phyloP scores from a whole-genome alignment of 2,888 invertebrate species.

The Ditylenchus weischeri region DNA sequence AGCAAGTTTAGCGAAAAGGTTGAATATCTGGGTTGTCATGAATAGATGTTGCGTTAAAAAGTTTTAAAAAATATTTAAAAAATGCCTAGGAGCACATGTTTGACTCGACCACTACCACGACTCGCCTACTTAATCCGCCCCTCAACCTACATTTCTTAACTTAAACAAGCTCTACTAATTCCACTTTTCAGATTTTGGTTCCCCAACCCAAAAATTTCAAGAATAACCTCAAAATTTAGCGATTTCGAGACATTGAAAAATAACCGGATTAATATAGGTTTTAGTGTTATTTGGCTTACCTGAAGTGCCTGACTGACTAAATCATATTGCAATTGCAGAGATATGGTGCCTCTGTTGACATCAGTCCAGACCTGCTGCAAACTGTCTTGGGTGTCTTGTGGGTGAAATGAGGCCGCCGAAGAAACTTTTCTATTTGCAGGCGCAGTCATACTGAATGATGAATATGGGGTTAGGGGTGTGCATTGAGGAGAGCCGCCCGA shows the following conservation, averaged over 20 bases:
- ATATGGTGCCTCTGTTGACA: conserved; percentile 46
- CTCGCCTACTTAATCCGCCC: too few relatives aligned
- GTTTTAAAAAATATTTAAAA: too few relatives aligned
- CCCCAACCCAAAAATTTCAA: not conserved
- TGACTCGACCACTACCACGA: too few relatives aligned
- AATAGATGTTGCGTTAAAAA: too few relatives aligned
- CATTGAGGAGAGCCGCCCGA: conserved; percentile 36
- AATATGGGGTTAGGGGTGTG: conserved; percentile 32
- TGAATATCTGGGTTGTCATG: too few relatives aligned
- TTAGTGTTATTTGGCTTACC: conserved; percentile 27
- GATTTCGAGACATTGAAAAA: too few relatives aligned
- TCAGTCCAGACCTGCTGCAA: conserved; percentile 18
- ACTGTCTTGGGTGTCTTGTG: conserved; percentile 8
- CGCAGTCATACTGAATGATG: conserved; percentile 25
- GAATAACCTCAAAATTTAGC: not conserved
- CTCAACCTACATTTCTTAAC: too few relatives aligned
- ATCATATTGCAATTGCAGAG: conserved; percentile 53
- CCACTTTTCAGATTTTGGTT: not conserved
- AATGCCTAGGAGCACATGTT: too few relatives aligned
- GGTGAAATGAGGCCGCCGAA: not conserved
- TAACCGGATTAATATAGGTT: too few relatives aligned
- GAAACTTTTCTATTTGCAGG: conserved; percentile 15
- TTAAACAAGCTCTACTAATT: too few relatives aligned
- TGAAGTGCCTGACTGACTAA: conserved; percentile 48
- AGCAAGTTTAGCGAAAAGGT: too few relatives aligned